These are phyloP conservation scores for Hucho hucho DNA, from an alignment of 2,113 vertebrate genomes.

Conservation along the genomic window DNA sequence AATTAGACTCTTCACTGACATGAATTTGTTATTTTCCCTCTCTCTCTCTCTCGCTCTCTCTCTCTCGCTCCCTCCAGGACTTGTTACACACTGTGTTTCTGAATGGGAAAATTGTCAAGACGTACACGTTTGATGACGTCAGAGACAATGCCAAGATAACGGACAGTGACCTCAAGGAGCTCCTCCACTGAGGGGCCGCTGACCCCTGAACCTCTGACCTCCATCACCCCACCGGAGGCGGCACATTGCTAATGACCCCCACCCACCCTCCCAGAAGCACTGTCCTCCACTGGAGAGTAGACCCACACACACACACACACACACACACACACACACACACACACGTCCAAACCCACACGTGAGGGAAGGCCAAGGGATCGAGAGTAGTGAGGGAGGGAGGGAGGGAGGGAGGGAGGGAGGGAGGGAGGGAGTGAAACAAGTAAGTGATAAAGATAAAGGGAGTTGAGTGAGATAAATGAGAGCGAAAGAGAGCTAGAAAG, in stretches of 20 bases:
- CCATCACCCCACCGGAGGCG: background rate
- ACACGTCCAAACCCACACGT: conserved; percentile 6
- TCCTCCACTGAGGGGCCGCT: conserved; percentile 72
- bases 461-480: background rate
- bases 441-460: background rate
- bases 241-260: background rate
- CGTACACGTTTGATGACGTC: conserved; percentile 94
- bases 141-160: conserved; percentile 94
- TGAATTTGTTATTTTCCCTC: background rate
- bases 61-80: conserved; percentile 77
- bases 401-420: background rate
- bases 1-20: too few species aligned
- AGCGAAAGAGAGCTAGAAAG: conserved; percentile 4
- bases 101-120: conserved; percentile 91
- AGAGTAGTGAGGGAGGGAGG: background rate
- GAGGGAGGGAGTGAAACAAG: conserved; percentile 7
- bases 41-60: conserved; percentile 4
- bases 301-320: background rate
- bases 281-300: conserved; percentile 17
- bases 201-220: conserved; percentile 12
- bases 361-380: background rate
- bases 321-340: background rate
- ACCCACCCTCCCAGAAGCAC: conserved; percentile 1
- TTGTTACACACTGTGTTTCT: conserved; percentile 94
- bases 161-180: conserved; percentile 79